A percentile compares a stretch with the other conserved stretches of the same genome.
These are phyloP conservation scores for Lepidothrix coronata DNA, from an alignment of 2,113 vertebrate species.

Conservation along the genomic window DNA sequence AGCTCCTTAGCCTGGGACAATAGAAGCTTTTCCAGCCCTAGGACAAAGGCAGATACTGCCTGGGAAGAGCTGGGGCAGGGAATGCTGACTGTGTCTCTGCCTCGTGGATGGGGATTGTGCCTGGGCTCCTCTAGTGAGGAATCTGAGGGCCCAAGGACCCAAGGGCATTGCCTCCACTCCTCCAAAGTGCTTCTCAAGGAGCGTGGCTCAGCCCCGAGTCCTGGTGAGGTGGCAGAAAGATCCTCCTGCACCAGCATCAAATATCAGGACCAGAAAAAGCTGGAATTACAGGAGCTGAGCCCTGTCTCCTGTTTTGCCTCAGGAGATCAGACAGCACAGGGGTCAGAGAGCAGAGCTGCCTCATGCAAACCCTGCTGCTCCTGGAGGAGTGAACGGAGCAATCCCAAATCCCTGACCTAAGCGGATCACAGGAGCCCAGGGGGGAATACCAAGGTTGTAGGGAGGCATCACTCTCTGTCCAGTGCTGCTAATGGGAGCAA, in stretches of 20 bases:
- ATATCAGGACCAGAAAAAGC: not conserved
- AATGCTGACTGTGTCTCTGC: not conserved
- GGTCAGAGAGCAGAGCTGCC: not conserved
- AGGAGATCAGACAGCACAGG: not conserved
- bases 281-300: accelerated
- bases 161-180: not conserved
- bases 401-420: not conserved
- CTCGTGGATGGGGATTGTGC: not conserved
- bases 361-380: not conserved
- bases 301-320: not conserved
- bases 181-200: accelerated
- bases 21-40: not conserved
- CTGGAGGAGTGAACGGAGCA: accelerated
- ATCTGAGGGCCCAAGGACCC: not conserved
- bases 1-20: not conserved
- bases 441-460: not conserved
- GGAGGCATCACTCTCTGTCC: accelerated
- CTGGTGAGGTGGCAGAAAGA: accelerated
- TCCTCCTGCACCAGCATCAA: not conserved
- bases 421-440: not conserved
- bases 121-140: accelerated
- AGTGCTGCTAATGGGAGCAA: not conserved
- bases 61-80: not conserved
- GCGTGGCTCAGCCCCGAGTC: accelerated
- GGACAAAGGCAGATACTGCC: not conserved